These are phyloP conservation scores for Hypsibius dujardini DNA, from an alignment of 1,140 invertebrate genomes.

Conservation along the genomic window DNA sequence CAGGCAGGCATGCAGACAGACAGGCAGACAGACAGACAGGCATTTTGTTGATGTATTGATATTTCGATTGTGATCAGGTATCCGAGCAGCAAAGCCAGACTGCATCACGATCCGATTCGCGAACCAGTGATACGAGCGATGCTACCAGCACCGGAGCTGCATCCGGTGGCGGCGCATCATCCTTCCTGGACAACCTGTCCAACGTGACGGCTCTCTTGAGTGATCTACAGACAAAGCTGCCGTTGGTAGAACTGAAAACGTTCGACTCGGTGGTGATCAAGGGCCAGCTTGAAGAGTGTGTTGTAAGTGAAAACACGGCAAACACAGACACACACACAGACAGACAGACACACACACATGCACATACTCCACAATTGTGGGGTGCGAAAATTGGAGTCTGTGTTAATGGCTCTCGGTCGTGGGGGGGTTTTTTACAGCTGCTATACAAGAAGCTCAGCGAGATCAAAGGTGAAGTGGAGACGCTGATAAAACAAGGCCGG, in stretches of 20 bases:
- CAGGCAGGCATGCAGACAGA: too few relatives aligned
- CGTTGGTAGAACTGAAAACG: not conserved
- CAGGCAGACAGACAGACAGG: too few relatives aligned
- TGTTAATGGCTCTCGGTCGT: too few relatives aligned
- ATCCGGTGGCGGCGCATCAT: not conserved
- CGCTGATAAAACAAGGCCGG: conserved; percentile 12
- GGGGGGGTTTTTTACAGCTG: conserved; percentile 3
- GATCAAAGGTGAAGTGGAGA: conserved; percentile 11
- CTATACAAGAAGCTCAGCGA: conserved; percentile 1
- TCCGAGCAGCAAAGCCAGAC: not conserved
- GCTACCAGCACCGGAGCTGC: not conserved
- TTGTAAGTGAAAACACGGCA: too few relatives aligned
- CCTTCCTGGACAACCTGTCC: not conserved
- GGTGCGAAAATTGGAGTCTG: too few relatives aligned
- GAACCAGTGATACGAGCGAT: not conserved
- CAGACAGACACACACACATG: too few relatives aligned
- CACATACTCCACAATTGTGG: too few relatives aligned
- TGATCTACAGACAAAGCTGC: not conserved
- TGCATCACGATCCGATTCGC: not conserved
- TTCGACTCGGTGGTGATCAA: not conserved
- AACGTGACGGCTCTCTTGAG: not conserved
- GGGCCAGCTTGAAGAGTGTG: not conserved
- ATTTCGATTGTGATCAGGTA: too few relatives aligned
- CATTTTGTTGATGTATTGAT: not conserved
- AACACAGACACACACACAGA: too few relatives aligned